Evolutionary conservation across 2,888 invertebrate species (phyloP), one percentile per base, ranked within the genome.

Genomic region (Lepeophtheirus nordmannii): DNA sequence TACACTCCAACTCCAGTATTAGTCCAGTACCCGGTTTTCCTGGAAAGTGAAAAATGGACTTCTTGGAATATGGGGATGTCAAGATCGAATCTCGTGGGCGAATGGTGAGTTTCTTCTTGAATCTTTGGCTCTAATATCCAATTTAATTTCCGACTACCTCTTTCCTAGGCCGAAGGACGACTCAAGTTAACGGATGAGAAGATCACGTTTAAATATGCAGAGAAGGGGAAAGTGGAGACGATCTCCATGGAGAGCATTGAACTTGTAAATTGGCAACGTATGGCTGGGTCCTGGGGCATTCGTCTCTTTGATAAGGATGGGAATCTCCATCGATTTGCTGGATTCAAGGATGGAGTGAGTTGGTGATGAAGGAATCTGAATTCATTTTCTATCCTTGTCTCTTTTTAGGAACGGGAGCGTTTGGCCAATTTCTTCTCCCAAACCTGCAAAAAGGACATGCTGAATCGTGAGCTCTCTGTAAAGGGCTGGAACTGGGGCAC

Each of bases 401-500:
- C 57, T 68, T 74, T 77, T 20, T 73, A 89, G 83, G 96, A 97
- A 71, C 87, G 88, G 77, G 94, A 96, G 60, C 93, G 92, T 75
- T 82, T 98, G 58, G 85, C 87, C 0, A 87, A 89, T 71, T 97
- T 91, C 76, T 87, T 96, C 71, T 82, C 85, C 69, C 79, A 81
- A 9, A 84, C 86, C 70, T 96, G 93, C 75, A 81, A 84, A 38
- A 85, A 87, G 71, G 86, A 89, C 67, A 83, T 96, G 83, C 78
- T 89, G 60, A 91, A 90, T 72, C 89, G 89, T 72, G 97, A 98
- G 73, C 77, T 93, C 65, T 89, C 92, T 69, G 80, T 96, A 1
- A 94, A 92, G 75, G 98, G 98, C 0, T 98, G 97, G 97, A 99
- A 98, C 76, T 98, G 97, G 92, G 98, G 98, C 38, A 87, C 89